Evolutionary conservation across 2,113 vertebrate genomes (phyloP), one percentile per base, ranked within the genome.

Genomic region (Verasper variegatus): DNA sequence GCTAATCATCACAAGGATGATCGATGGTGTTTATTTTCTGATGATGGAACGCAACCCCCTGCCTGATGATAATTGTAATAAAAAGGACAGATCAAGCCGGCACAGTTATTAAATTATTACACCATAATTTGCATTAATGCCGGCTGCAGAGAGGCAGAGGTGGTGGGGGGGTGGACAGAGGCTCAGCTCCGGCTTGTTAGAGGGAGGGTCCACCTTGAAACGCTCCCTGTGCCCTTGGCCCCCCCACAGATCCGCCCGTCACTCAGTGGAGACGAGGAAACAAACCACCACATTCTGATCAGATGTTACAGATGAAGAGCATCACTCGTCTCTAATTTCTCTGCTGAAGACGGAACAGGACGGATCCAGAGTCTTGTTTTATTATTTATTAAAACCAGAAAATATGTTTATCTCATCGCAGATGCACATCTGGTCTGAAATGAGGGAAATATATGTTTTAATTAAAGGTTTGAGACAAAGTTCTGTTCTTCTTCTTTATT

Each of bases 21-120:
- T 99, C 92, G 98, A 99, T 98, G 97, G 95, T 99, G 98, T 99
- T 99, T 98, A 96, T 97, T 78, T 95, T 95, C 92, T 65, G 92
- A 91, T 98, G 97, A 98, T 97, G 96, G 96, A 96, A 96, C 92
- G 94, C 95, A 96, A 96, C 96, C 96, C 96, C 95, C 96, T 90
- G 94, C 93, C 96, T 94, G 94, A 97, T 95, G 95, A 97, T 97
- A 96, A 98, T 96, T 97, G 96, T 95, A 98, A 98, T 97, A 97
- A 98, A 98, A 97, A 95, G 96, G 96, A 97, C 96, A 95, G 95
- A 97, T 97, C 97, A 97, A 93, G 95, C 96, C 94, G 94, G 95
- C 95, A 90, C 93, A 95, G 89, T 98, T 97, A 98, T 97, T 98
- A 95, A 98, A 99, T 99, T 97, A 99, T 96, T 95, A 94, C 91